A percentile compares a stretch with the other conserved stretches of the same genome.
phyloP scores from a whole-genome alignment of 2,113 vertebrate genomes.

The Dendropsophus ebraccatus region DNA sequence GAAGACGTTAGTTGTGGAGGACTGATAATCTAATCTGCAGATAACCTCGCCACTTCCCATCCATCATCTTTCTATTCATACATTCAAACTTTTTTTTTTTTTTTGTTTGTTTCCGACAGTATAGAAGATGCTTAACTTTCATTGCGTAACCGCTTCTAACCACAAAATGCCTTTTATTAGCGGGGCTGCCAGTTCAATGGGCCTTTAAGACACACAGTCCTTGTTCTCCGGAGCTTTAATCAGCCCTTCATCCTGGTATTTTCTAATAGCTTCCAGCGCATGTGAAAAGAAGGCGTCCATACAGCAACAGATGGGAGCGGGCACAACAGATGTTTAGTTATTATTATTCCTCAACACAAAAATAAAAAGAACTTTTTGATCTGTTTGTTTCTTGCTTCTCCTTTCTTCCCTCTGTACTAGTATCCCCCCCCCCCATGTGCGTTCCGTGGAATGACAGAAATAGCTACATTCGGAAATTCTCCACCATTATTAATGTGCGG shows the following conservation, averaged over 20 bases:
- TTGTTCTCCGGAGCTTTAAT: slow-evolving; percentile 55
- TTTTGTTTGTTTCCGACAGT: slow-evolving; percentile 38
- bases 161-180: slow-evolving; percentile 49
- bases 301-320: slow-evolving; percentile 35
- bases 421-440: background rate
- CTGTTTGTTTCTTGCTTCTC: slow-evolving; percentile 33
- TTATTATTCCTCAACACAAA: slow-evolving; percentile 47
- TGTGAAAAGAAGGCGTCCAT: slow-evolving; percentile 48
- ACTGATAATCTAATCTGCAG: background rate
- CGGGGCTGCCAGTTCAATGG: slow-evolving; percentile 45
- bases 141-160: slow-evolving; percentile 28
- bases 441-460: slow-evolving; percentile 24
- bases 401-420: slow-evolving; percentile 20
- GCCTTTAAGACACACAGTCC: slow-evolving; percentile 47
- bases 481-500: slow-evolving; percentile 35
- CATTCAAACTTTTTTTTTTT: too few relatives aligned
- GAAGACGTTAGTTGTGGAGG: background rate
- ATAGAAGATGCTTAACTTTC: background rate
- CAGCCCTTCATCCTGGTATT: slow-evolving; percentile 50
- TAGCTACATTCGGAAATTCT: slow-evolving; percentile 45
- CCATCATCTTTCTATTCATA: background rate
- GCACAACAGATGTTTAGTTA: slow-evolving; percentile 46
- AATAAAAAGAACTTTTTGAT: slow-evolving; percentile 53
- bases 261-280: slow-evolving; percentile 55
- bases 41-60: background rate